A percentile compares a stretch with the other conserved stretches of the same genome.
phyloP scores from a whole-genome alignment of 2,113 vertebrate species.

The Lepus europaeus region DNA sequence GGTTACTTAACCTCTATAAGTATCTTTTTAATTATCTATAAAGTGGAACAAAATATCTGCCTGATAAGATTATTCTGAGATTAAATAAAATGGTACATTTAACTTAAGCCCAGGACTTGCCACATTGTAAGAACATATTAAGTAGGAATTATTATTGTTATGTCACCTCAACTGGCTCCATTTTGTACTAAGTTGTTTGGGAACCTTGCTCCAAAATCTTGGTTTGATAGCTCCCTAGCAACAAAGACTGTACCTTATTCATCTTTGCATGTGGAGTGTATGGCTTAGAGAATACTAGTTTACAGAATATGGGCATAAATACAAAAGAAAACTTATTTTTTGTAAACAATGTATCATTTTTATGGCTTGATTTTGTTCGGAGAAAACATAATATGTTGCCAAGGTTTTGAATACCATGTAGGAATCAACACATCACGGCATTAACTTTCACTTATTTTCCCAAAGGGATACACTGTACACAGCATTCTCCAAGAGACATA shows the following conservation, averaged over 20 bases:
- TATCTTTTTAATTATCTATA: neutral
- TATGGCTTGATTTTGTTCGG: conserved; percentile 31
- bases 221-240: neutral
- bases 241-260: neutral
- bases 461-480: neutral
- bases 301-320: neutral
- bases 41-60: neutral
- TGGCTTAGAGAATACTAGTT: neutral
- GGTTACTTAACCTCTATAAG: neutral
- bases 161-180: neutral
- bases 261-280: neutral
- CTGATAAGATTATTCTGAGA: neutral
- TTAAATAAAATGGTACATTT: neutral
- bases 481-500: neutral
- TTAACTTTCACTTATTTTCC: neutral
- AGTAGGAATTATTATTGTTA: neutral
- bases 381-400: neutral
- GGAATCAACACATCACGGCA: neutral
- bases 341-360: neutral
- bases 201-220: neutral
- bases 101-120: neutral
- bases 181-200: conserved; percentile 7
- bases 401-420: neutral
- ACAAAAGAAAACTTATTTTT: neutral
- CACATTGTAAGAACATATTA: conserved; percentile 20